Evolutionary conservation across 2,113 vertebrate genomes (phyloP).

Genomic region (Ophiodon elongatus): DNA sequence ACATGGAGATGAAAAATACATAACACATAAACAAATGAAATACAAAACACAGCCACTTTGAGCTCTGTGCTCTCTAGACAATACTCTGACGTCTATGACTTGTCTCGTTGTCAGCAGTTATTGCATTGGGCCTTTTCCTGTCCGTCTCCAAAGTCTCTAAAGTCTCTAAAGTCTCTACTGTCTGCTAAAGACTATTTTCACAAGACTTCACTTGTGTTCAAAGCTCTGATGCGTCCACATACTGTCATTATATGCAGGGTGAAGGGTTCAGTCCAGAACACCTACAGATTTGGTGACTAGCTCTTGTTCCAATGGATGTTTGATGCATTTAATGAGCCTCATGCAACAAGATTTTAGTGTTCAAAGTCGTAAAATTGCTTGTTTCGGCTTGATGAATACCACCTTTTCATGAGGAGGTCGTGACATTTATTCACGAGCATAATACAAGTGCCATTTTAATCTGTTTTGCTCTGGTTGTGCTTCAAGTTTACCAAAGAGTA

Average conservation of each 20-base stretch:
- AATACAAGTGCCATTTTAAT: no score
- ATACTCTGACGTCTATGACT: neutral
- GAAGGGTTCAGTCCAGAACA: neutral
- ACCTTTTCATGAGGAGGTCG: no score
- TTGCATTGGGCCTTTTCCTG: neutral
- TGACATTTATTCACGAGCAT: no score
- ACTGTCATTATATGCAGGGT: neutral
- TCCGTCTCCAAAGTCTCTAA: neutral
- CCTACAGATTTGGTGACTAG: no score
- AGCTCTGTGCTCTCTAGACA: neutral
- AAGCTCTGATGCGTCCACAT: neutral
- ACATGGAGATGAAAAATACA: neutral
- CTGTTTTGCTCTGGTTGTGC: no score
- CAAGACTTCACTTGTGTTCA: neutral
- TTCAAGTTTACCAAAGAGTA: no score
- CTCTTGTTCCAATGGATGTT: no score
- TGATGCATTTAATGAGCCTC: neutral
- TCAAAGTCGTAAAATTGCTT: neutral
- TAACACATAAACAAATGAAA: neutral
- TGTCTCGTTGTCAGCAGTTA: neutral
- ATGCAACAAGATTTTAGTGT: neutral
- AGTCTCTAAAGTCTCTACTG: neutral
- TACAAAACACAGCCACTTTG: neutral
- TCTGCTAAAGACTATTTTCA: neutral
- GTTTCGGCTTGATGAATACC: neutral